A percentile compares a stretch with the other conserved stretches of the same genome.
These are phyloP conservation scores for Galeopterus variegatus DNA, from an alignment of 2,113 vertebrate genomes.

Conservation along the genomic window DNA sequence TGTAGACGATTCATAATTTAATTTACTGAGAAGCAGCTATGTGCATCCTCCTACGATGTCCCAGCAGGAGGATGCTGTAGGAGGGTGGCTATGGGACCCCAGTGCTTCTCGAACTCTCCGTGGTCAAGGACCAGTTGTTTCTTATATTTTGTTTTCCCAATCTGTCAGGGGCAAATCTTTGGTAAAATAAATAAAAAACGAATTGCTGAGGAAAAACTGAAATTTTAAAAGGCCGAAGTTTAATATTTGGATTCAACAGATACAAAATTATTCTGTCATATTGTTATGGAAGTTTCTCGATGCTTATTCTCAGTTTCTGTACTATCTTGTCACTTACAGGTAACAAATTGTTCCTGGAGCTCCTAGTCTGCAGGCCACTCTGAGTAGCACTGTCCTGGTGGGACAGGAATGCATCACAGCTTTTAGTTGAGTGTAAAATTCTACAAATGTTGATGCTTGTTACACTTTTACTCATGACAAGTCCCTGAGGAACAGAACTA, in stretches of 20 bases:
- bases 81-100: conserved; percentile 15
- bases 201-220: neutral
- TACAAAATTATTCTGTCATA: neutral
- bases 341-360: neutral
- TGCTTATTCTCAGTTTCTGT: neutral
- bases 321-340: neutral
- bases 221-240: neutral
- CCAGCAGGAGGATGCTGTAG: neutral
- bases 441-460: neutral
- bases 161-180: conserved; percentile 13
- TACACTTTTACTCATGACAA: neutral
- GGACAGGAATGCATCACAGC: neutral
- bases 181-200: conserved; percentile 60
- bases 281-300: conserved; percentile 21
- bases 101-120: neutral
- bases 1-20: conserved; percentile 21
- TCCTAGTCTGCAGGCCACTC: neutral
- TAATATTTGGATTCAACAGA: conserved; percentile 35
- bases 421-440: neutral
- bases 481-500: neutral
- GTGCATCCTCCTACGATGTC: neutral
- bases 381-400: neutral
- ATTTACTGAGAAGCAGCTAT: conserved; percentile 44
- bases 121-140: neutral
- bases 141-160: neutral